Base-by-base conservation (phyloP, 2,888 invertebrate genomes). In the Heliconius cydno region DNA sequence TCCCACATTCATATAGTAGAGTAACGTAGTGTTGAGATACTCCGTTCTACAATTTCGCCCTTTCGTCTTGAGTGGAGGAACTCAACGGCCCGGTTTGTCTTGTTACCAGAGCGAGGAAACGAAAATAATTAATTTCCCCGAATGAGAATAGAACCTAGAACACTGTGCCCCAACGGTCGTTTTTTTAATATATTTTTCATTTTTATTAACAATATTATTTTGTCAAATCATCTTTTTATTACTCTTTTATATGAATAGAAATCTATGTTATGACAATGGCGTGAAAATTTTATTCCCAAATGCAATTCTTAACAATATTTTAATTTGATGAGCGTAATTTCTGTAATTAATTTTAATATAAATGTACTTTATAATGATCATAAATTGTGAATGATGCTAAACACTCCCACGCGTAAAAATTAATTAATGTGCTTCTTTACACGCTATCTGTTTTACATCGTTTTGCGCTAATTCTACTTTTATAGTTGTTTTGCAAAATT, bases 361-460 rank as follows among this genome's bases (percentile, higher is more conserved):
- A n/a, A 15, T 73, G 60, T 73, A 73, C n/a, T 60, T 73, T 73
- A 60, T 73, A 73, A 75, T 75, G 65, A 75, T 46, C 10, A 65
- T 28, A 25, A 73, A 38, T 57, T 46, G 22, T 60, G 38, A n/a
- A 57, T 57, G 25, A 73, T 73, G 28, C 28, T 78, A 30, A 30
- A 67, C 60, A 73, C 60, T 72, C 72, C 78, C 71, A 78, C 46
- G 66, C 60, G 34, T 67, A 38, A 57, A 75, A 41, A 34, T 28
- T 72, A 75, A 77, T 79, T 60, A 79, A 22, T 60, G 12, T 79
- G 77, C 71, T 81, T 70, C 79, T 71, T 77, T 79, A 52, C 70
- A 81, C 79, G 81, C 63, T 77, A 77, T 72, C 77, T 75, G 77
- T 52, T 77, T 72, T 60, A 66, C 75, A 60, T 78, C 76, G 73